Evolutionary conservation across 2,797 vertebrate species (phyloP).

Genomic region (Poeciliopsis turneri): DNA sequence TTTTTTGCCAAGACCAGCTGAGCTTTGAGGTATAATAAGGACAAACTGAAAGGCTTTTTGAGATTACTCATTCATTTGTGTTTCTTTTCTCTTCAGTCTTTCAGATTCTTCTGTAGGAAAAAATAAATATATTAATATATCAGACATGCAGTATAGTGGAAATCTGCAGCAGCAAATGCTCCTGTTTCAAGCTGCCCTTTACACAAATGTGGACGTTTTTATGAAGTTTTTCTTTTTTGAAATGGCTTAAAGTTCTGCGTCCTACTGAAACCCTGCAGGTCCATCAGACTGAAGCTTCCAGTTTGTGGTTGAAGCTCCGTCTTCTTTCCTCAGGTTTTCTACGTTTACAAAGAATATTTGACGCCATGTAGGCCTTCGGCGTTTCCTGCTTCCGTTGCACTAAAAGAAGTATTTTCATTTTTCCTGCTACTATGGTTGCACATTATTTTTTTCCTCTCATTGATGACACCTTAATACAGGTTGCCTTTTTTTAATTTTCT

Average conservation of each 20-base stretch:
- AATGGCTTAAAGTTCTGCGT: background rate
- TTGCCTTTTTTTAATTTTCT: background rate
- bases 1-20: constrained; percentile 8
- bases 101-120: background rate
- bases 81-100: background rate
- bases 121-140: too few species aligned
- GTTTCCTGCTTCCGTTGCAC: background rate
- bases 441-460: background rate
- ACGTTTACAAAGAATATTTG: background rate
- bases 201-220: background rate
- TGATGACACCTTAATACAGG: background rate
- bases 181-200: background rate
- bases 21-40: constrained; percentile 5
- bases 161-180: constrained; percentile 4
- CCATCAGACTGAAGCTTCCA: background rate
- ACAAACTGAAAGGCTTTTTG: constrained; percentile 11
- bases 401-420: background rate
- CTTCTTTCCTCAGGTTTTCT: background rate
- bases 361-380: background rate
- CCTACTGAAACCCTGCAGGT: constrained; percentile 5
- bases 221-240: background rate
- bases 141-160: background rate
- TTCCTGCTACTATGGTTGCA: background rate
- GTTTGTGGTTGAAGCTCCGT: background rate
- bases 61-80: background rate